Base-by-base conservation (phyloP, 2,888 invertebrate species). In the Arctia plantaginis region DNA sequence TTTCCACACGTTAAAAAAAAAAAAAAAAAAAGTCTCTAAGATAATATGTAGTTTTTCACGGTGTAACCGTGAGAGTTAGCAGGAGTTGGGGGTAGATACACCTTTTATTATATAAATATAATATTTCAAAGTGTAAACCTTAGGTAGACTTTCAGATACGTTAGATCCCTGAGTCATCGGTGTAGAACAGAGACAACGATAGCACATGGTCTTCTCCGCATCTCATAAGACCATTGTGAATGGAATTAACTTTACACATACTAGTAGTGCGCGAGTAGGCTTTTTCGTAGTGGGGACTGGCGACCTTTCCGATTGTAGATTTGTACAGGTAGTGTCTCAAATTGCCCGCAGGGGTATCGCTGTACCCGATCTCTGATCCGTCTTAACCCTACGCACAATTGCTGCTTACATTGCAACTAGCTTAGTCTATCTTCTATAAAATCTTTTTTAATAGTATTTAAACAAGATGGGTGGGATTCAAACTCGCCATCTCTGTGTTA, bases 341-440 rank as follows among this genome's bases (percentile, higher is more conserved):
- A 67, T 66, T 75, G 65, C 79, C 79, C 76, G 76, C 78, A 51
- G 78, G 75, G 75, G 79, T 79, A 86, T 86, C 85, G 82, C 82
- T 82, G 82, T 83, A 78, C 80, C 80, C 82, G 85, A 88, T 87
- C 85, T 88, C 84, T 87, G 88, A 85, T 82, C 82, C 75, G 79
- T 77, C 80, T 75, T 70, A 80, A 80, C 79, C 75, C 27, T 30
- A 62, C 62, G 62, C 62, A 30, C 62, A 30, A 62, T 18, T 62
- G 30, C 77, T 76, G 47, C 70, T 51, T 69, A 72, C 64, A 76
- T 69, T 68, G 69, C 68, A 71, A 33, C 39, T 70, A 41, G 39
- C 39, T 62, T 68, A 69, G 8, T 33, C 65, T n/a, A 75, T 80
- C 67, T 66, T 71, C 33, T 59, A 59, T 35, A 66, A 73, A 68